Percentiles rank a stretch among this genome's conserved stretches.
These are phyloP conservation scores for Drosophila lacteicornis DNA, from an alignment of 1,140 invertebrate genomes.

Conservation along the genomic window DNA sequence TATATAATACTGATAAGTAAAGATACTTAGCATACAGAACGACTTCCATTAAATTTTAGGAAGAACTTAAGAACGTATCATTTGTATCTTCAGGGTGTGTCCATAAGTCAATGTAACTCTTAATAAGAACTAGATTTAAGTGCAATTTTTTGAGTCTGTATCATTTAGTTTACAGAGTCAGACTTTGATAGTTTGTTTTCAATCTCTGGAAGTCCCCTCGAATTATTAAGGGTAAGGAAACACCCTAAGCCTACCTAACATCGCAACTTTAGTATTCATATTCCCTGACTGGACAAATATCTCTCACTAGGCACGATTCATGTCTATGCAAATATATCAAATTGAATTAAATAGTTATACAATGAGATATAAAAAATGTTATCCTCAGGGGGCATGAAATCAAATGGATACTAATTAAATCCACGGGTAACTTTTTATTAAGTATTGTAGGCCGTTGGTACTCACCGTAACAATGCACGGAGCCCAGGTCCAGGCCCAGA, in stretches of 20 bases:
- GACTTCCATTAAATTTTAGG: neutral
- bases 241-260: neutral
- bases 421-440: slow-evolving; percentile 10
- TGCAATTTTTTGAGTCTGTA: neutral
- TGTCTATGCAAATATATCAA: slow-evolving; percentile 47
- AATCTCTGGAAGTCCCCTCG: neutral
- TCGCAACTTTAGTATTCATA: neutral
- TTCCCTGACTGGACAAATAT: neutral
- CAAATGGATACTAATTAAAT: slow-evolving; percentile 15
- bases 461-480: slow-evolving; percentile 78
- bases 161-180: neutral
- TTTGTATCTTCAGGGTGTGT: neutral
- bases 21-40: neutral
- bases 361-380: slow-evolving; percentile 2
- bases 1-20: neutral
- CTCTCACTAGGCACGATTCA: slow-evolving; percentile 9
- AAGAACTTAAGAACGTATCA: neutral
- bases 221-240: neutral
- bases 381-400: slow-evolving; percentile 2
- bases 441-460: slow-evolving; percentile 38
- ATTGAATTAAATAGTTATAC: slow-evolving; percentile 68
- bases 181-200: no score
- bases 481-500: slow-evolving; percentile 60
- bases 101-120: neutral
- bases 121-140: neutral